Evolutionary conservation across 2,113 vertebrate species (phyloP).

Genomic region (Eulacestoma nigropectus): DNA sequence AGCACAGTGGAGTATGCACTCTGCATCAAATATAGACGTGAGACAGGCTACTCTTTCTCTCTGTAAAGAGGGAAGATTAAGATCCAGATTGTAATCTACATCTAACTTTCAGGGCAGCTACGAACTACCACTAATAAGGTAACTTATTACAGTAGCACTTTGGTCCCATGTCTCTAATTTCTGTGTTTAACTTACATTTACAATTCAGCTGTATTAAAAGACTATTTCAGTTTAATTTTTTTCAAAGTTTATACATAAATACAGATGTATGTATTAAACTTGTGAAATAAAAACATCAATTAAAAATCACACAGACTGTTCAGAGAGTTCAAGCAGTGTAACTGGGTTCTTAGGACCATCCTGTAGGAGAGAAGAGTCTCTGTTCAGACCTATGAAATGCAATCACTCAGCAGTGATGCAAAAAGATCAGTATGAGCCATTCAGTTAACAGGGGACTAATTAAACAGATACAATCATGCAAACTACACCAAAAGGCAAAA

Average conservation of each 20-base stretch:
- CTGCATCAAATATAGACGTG: conserved; percentile 39
- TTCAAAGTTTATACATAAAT: background rate
- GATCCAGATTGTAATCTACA: background rate
- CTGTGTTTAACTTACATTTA: background rate
- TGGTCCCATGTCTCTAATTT: background rate
- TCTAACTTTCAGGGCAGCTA: background rate
- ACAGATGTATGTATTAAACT: background rate
- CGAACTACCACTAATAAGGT: background rate
- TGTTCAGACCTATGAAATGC: background rate
- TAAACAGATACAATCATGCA: background rate
- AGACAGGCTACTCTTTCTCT: background rate
- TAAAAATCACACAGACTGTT: background rate
- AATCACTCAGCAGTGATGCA: background rate
- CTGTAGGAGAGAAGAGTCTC: background rate
- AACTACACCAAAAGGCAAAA: background rate
- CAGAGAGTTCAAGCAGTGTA: background rate
- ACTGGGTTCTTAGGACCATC: background rate
- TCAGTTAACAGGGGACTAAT: background rate
- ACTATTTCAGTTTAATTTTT: background rate
- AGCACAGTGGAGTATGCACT: background rate
- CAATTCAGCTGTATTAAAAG: background rate
- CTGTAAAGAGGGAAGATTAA: background rate
- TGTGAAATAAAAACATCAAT: background rate
- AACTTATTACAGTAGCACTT: background rate
- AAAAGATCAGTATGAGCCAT: background rate